These are phyloP conservation scores for Trialeurodes vaporariorum DNA, from an alignment of 1,140 invertebrate species.

Conservation along the genomic window DNA sequence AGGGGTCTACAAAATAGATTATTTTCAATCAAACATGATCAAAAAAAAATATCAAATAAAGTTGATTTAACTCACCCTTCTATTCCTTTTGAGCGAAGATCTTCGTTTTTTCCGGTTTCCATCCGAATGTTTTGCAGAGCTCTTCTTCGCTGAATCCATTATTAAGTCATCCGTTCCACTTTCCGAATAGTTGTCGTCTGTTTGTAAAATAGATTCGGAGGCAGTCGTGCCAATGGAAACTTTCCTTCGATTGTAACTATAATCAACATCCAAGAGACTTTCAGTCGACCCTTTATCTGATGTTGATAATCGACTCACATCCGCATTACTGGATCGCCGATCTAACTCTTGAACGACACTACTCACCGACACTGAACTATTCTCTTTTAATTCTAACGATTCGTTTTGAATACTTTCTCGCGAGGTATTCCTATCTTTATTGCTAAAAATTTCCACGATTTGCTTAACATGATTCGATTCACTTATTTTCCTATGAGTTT, in stretches of 20 bases:
- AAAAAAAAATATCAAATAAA: too few species aligned
- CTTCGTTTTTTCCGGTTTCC: constrained; percentile 13
- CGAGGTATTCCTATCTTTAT: background rate
- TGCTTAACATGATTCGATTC: background rate
- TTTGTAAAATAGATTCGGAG: constrained; percentile 18
- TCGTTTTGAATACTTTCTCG: background rate
- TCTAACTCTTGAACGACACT: background rate
- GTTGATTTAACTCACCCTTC: constrained; percentile 22
- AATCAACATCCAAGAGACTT: constrained; percentile 23
- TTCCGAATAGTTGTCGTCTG: constrained; percentile 13
- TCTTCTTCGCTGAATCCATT: constrained; percentile 5
- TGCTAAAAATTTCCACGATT: background rate
- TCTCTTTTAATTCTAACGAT: background rate
- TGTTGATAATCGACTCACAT: background rate
- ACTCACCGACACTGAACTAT: background rate
- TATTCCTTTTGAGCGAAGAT: constrained; percentile 18
- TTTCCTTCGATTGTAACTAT: constrained; percentile 15
- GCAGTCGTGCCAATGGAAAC: constrained; percentile 18
- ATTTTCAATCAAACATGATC: too few species aligned
- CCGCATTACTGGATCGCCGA: background rate
- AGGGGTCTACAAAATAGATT: too few species aligned
- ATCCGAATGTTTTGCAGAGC: background rate
- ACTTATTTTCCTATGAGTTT: background rate
- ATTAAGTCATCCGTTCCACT: constrained; percentile 16
- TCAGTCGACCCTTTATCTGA: constrained; percentile 20